phyloP scores from a whole-genome alignment of 2,113 vertebrate species.

The Albula glossodonta region DNA sequence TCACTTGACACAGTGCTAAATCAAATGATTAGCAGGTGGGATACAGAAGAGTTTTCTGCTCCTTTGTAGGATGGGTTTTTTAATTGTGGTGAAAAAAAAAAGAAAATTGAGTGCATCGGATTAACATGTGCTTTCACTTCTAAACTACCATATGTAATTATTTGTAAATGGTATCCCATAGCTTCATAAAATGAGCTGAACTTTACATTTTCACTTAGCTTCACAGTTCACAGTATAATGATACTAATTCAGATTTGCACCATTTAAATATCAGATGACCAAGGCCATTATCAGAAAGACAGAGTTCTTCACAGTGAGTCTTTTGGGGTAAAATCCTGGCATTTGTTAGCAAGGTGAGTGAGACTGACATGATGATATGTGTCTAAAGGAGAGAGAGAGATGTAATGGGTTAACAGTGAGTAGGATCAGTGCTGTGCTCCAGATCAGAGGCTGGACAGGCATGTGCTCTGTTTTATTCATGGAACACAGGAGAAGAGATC shows the following conservation, averaged over 20 bases:
- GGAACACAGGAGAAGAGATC: not conserved
- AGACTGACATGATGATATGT: not conserved
- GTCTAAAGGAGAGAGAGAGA: not conserved
- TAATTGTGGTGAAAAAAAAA: too few species aligned
- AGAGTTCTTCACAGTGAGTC: not conserved
- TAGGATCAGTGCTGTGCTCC: not conserved
- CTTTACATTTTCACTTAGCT: too few species aligned
- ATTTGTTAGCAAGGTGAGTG: not conserved
- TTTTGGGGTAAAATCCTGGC: not conserved
- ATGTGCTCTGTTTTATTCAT: conserved; percentile 24
- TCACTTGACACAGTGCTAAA: too few species aligned
- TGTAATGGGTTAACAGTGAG: not conserved
- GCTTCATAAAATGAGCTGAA: too few species aligned
- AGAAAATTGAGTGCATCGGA: too few species aligned
- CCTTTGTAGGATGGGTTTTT: too few species aligned
- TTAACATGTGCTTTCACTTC: too few species aligned
- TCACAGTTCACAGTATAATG: not conserved
- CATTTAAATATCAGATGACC: not conserved
- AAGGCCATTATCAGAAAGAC: not conserved
- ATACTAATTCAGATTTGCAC: not conserved
- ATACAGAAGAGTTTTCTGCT: too few species aligned
- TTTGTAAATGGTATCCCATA: too few species aligned
- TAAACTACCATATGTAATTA: too few species aligned
- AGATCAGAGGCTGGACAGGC: conserved; percentile 14
- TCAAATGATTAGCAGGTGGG: too few species aligned